Evolutionary conservation across 2,888 invertebrate genomes (phyloP), one percentile per base, ranked within the genome.

Genomic region (Steinernema scapterisci): DNA sequence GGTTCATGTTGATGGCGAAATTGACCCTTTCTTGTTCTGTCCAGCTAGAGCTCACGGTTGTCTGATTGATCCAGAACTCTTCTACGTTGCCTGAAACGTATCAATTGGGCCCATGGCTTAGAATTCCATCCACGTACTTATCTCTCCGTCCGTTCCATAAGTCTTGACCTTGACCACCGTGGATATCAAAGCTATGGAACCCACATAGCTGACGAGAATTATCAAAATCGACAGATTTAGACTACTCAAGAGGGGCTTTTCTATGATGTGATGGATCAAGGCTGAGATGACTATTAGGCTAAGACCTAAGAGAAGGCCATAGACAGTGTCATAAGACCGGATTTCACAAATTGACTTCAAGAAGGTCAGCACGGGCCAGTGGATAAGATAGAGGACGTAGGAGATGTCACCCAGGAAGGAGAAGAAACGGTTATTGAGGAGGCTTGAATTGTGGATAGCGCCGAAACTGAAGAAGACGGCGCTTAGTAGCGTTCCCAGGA

Each of bases 321-420:
- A 5, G 5, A 48, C 6, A 48, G 48, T 5, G n/a, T 48, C 5
- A 16, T n/a, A n/a, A 48, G 48, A 16, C 48, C 19, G 2, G 19
- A n/a, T n/a, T 5, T 48, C 16, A 48, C 3, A 19, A 48, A n/a
- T 48, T 5, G 16, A 48, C 48, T 16, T 16, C 2, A 48, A 5
- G 13, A 48, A 48, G 16, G 19, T 19, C 7, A 48, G 5, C 48
- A 19, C 45, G 7, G 75, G 75, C 71, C 71, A 75, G 38, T 75
- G 75, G 13, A 54, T 31, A 25, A 75, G 27, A 21, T 75, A 75
- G 5, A 75, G 3, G 16, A 44, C 51, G 56, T 75, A 75, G 19
- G 75, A 75, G 46, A 43, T 38, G 38, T 75, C 75, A 1, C 75
- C 75, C 38, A 75, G n/a, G 11, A 21, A 75, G 11, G 27, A 7